phyloP scores from a whole-genome alignment of 2,888 invertebrate species.

The Bruchidius siliquastri region DNA sequence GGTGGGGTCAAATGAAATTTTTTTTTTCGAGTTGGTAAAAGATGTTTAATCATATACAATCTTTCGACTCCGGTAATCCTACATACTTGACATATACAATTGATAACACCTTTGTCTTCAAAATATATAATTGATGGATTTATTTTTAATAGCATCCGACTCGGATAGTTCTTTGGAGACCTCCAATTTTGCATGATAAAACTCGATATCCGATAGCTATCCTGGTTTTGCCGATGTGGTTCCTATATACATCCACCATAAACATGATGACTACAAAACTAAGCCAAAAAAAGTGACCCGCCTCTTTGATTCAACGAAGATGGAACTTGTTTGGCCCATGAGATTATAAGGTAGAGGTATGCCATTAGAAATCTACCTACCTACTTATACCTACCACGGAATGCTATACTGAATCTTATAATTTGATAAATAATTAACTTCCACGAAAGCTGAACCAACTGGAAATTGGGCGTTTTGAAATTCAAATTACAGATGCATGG shows the following conservation, averaged over 20 bases:
- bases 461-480: not conserved
- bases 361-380: not conserved
- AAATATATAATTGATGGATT: too few species aligned
- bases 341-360: not conserved
- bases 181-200: too few species aligned
- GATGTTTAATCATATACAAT: too few species aligned
- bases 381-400: not conserved
- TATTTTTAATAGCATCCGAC: too few species aligned
- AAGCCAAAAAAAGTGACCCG: not conserved
- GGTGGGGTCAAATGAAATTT: too few species aligned
- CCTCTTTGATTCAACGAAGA: not conserved
- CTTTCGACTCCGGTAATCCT: too few species aligned
- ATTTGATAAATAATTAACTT: not conserved
- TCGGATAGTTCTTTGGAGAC: too few species aligned
- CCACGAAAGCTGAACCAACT: not conserved
- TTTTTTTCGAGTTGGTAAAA: too few species aligned
- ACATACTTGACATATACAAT: too few species aligned
- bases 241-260: not conserved
- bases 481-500: not conserved
- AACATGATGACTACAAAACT: not conserved
- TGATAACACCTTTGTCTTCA: too few species aligned
- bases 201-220: not conserved
- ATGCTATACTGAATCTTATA: not conserved
- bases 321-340: not conserved
- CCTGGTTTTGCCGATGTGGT: not conserved